Conservation (phyloP, 1,140 invertebrate species). For the Drosophila leontia region DNA sequence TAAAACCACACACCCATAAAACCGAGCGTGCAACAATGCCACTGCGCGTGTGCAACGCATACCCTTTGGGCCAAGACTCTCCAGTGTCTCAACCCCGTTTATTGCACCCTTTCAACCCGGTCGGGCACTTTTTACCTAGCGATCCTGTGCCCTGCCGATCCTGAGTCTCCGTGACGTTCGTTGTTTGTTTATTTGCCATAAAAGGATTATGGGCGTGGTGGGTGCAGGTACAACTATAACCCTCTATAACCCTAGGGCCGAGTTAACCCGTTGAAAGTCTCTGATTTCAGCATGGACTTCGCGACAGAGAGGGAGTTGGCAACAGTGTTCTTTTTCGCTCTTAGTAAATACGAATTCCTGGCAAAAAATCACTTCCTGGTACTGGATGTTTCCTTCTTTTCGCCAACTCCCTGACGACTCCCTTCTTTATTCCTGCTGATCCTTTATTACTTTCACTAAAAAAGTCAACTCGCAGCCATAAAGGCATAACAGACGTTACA, state of each 20-base stretch:
- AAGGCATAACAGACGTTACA: conserved; percentile 58
- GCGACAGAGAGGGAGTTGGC: background rate
- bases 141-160: conserved; percentile 1
- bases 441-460: conserved; percentile 64
- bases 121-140: conserved; percentile 64
- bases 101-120: conserved; percentile 66
- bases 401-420: conserved; percentile 3
- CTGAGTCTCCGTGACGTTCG: conserved; percentile 56
- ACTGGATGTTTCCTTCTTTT: conserved; percentile 14
- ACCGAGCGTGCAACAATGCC: conserved; percentile 77
- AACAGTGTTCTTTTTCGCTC: background rate
- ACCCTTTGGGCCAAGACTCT: conserved; percentile 10
- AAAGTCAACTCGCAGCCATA: conserved; percentile 74
- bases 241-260: conserved; percentile 39
- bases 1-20: conserved; percentile 85
- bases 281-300: background rate
- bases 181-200: conserved; percentile 82
- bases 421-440: conserved; percentile 32
- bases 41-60: conserved; percentile 61
- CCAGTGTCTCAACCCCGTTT: conserved; percentile 63
- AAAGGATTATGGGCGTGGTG: conserved; percentile 80
- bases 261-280: conserved; percentile 62
- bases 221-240: conserved; percentile 58
- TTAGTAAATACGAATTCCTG: background rate
- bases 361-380: conserved; percentile 42